Conservation (phyloP, 2,797 vertebrate genomes). For the Poecilia gillii region DNA sequence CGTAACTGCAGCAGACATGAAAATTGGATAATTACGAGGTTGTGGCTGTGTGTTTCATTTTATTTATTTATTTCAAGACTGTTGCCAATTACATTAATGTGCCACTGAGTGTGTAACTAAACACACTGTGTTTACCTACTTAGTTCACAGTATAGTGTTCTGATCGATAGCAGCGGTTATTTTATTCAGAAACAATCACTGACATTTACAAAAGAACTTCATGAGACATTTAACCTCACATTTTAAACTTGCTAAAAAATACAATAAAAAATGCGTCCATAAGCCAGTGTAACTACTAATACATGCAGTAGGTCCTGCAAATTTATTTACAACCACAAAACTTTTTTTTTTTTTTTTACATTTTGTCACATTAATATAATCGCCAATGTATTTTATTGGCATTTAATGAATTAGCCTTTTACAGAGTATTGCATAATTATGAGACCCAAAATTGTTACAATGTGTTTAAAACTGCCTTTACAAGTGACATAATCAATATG, state of each 20-base stretch:
- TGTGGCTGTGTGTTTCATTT: constrained; percentile 25
- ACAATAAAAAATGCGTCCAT: background rate
- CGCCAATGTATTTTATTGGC: background rate
- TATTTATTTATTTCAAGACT: constrained; percentile 30
- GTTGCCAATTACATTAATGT: constrained; percentile 32
- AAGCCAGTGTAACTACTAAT: background rate
- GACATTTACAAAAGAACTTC: background rate
- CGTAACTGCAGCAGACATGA: constrained; percentile 33
- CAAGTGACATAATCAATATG: background rate
- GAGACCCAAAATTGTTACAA: too few species aligned
- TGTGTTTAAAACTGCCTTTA: background rate
- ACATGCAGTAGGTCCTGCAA: background rate
- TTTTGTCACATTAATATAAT: background rate
- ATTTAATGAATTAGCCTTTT: background rate
- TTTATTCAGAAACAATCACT: background rate
- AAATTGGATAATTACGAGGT: constrained; percentile 63
- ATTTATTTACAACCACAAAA: background rate
- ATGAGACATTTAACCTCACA: background rate
- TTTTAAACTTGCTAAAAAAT: background rate
- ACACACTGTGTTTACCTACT: background rate
- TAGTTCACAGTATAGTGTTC: background rate
- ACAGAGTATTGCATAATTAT: background rate
- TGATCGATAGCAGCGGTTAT: background rate
- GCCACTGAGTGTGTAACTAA: background rate
- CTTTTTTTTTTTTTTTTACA: background rate